Conservation (phyloP, 2,113 vertebrate genomes). For the Clarias batrachus region DNA sequence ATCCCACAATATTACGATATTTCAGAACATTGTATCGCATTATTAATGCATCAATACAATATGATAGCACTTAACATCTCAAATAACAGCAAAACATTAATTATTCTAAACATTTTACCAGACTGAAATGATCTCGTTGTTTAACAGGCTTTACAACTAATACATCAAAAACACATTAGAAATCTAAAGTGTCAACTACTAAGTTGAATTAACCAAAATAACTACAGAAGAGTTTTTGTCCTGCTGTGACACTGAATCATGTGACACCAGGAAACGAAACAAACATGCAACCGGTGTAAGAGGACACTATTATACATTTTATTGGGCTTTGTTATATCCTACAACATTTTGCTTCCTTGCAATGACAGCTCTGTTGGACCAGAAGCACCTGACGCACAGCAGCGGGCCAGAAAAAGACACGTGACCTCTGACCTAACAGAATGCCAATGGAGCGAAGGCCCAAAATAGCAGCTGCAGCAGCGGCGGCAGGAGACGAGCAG, state of each 20-base stretch:
- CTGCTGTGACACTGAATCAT: neutral
- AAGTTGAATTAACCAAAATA: neutral
- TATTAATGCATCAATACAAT: neutral
- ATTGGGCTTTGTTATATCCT: neutral
- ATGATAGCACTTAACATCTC: neutral
- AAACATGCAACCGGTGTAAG: neutral
- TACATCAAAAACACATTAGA: neutral
- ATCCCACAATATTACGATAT: neutral
- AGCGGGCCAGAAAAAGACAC: slow-evolving; percentile 39
- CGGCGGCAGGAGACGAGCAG: neutral
- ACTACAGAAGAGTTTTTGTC: neutral
- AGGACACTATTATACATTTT: neutral
- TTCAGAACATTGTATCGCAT: neutral
- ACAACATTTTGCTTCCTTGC: neutral
- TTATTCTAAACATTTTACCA: neutral
- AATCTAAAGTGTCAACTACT: neutral
- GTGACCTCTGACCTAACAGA: slow-evolving; percentile 52
- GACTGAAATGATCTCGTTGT: neutral
- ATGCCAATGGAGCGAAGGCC: slow-evolving; percentile 34
- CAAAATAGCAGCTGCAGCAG: slow-evolving; percentile 46
- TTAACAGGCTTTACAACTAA: neutral
- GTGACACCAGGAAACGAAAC: neutral
- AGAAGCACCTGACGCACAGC: slow-evolving; percentile 30
- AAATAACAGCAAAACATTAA: neutral
- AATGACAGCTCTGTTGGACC: neutral